Evolutionary conservation across 2,888 invertebrate genomes (phyloP), one percentile per base, ranked within the genome.

Genomic region (Caenorhabditis becei): DNA sequence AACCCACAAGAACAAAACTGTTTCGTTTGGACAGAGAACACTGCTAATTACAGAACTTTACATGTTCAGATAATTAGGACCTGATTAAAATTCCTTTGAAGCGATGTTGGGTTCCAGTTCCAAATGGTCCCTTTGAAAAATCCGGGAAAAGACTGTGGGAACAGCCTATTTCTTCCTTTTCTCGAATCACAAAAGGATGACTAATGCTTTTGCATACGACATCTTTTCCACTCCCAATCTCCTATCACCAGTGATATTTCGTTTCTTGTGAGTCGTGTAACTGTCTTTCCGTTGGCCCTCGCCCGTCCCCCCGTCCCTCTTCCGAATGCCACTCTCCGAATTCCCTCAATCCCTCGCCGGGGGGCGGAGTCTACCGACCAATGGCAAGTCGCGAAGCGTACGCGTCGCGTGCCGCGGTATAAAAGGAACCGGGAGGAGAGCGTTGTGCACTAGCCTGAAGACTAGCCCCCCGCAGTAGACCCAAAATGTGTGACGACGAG

Each of bases 401-500:
- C 72, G 78, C 80, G 78, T 66, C 65, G 83, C 80, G 80, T 71
- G 62, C 67, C 37, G 23, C 66, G 61, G 83, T 83, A 83, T 83
- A 83, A 78, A 79, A 72, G 47, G 28, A 32, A 32, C 18, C 53
- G 54, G 16, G 26, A 37, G 61, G 53, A 49, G 54, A 23, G 54
- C 61, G 49, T 56, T 49, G 70, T 70, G 70, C 77, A 70, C 70
- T 63, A 66, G 63, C 53, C 63, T 58, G 51, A 56, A 35, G 53
- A 66, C 67, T 67, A 67, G 75, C 67, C 67, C 58, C 59, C 51
- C 75, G 59, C 51, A 59, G 49, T 53, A 53, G 62, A 59, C 51
- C 37, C 58, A 75, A 56, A 54, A 87, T 87, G 87, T 86, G 86
- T 59, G 87, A 87, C 86, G 87, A 87, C 77, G 87, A 87, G 59